Evolutionary conservation across 2,888 invertebrate genomes (phyloP).

Genomic region (Himalopsyche tibetana): DNA sequence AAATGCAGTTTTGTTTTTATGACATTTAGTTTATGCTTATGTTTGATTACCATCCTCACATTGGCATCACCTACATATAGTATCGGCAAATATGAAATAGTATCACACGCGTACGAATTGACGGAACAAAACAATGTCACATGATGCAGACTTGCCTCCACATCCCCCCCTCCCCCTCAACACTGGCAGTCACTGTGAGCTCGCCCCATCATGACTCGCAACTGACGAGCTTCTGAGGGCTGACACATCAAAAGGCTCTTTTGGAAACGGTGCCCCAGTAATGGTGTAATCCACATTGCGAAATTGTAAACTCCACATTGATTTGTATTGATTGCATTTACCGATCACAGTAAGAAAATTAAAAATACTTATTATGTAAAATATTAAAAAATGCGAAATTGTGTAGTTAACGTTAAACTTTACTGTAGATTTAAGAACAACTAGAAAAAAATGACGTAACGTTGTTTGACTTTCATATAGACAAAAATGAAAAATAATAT

Average conservation of each 20-base stretch:
- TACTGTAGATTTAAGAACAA: too few relatives aligned
- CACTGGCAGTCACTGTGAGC: background rate
- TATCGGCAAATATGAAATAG: slow-evolving; percentile 1
- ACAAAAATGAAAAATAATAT: too few relatives aligned
- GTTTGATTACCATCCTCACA: background rate
- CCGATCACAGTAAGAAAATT: too few relatives aligned
- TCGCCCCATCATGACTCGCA: slow-evolving; percentile 14
- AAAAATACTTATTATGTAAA: too few relatives aligned
- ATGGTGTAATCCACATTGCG: slow-evolving; percentile 7
- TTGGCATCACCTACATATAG: background rate
- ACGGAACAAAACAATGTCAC: slow-evolving; percentile 61
- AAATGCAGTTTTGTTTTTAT: too few relatives aligned
- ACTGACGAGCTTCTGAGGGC: slow-evolving; percentile 48
- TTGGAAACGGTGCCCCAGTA: slow-evolving; percentile 29
- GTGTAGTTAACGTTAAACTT: too few relatives aligned
- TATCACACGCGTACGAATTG: slow-evolving; percentile 48
- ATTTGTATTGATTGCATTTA: background rate
- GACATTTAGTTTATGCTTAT: too few relatives aligned
- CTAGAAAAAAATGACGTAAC: too few relatives aligned
- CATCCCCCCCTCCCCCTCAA: slow-evolving; percentile 1
- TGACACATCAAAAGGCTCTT: slow-evolving; percentile 54
- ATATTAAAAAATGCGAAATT: too few relatives aligned
- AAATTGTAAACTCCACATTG: background rate
- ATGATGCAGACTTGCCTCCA: slow-evolving; percentile 42
- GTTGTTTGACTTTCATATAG: too few relatives aligned